Evolutionary conservation across 1,140 invertebrate genomes (phyloP).

Genomic region (Lordiphosa clarofinis): DNA sequence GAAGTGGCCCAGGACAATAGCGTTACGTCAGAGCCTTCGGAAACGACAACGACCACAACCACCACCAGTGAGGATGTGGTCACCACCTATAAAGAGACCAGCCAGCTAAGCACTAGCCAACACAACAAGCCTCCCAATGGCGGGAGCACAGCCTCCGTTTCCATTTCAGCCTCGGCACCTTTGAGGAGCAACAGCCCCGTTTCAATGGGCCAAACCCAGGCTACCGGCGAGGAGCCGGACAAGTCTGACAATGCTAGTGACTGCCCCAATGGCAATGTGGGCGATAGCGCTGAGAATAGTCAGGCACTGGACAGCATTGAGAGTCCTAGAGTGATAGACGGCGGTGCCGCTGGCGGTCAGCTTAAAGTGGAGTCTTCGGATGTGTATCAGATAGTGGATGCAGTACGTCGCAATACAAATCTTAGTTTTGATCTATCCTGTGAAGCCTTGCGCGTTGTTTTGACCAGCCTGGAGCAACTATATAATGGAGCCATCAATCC

Average conservation of each 20-base stretch:
- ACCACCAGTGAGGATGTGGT: constrained; percentile 79
- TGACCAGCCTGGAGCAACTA: constrained; percentile 84
- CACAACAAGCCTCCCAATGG: constrained; percentile 45
- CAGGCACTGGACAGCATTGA: constrained; percentile 76
- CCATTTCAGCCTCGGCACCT: constrained; percentile 35
- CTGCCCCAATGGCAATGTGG: constrained; percentile 51
- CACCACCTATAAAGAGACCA: constrained; percentile 76
- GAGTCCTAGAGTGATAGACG: constrained; percentile 32
- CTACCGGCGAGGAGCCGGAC: constrained; percentile 47
- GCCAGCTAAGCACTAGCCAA: constrained; percentile 57
- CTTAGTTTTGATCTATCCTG: constrained; percentile 93
- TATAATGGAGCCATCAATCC: constrained; percentile 82
- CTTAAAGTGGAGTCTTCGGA: constrained; percentile 75
- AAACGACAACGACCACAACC: constrained; percentile 77
- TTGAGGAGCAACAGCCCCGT: constrained; percentile 13
- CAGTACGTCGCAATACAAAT: constrained; percentile 90
- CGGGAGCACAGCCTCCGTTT: constrained; percentile 31
- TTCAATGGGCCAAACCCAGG: constrained; percentile 15
- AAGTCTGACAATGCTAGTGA: constrained; percentile 64
- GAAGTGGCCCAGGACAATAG: constrained; percentile 76
- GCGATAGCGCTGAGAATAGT: constrained; percentile 63
- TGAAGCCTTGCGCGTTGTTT: constrained; percentile 89
- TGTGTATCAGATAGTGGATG: constrained; percentile 88
- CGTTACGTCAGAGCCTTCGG: constrained; percentile 77
- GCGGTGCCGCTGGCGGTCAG: constrained; percentile 26